These are phyloP conservation scores for Plagodis pulveraria DNA, from an alignment of 2,888 invertebrate species.

Conservation along the genomic window DNA sequence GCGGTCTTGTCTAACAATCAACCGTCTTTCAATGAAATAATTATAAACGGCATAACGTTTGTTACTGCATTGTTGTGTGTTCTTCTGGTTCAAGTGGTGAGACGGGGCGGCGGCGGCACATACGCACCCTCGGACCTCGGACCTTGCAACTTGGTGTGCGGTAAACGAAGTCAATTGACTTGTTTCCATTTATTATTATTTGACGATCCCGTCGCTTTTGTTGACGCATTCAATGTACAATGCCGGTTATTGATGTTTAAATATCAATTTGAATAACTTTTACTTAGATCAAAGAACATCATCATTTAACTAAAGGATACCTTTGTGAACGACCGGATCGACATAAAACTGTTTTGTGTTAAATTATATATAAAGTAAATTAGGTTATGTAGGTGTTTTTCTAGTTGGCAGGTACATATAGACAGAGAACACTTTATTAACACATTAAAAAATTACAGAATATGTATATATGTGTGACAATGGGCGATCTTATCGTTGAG, in stretches of 20 bases:
- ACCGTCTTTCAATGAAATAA: neutral
- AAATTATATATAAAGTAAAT: too few relatives aligned
- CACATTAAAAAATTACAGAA: too few relatives aligned
- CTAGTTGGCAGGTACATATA: too few relatives aligned
- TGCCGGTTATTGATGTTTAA: slow-evolving; percentile 25
- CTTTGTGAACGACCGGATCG: too few relatives aligned
- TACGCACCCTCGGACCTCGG: slow-evolving; percentile 55
- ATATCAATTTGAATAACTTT: slow-evolving; percentile 20
- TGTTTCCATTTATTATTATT: slow-evolving; percentile 72
- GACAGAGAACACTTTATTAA: too few relatives aligned
- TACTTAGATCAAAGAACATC: too few relatives aligned
- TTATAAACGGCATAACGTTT: neutral
- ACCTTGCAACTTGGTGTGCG: slow-evolving; percentile 47
- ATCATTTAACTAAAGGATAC: too few relatives aligned
- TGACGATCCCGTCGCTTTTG: slow-evolving; percentile 42
- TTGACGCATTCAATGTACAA: slow-evolving; percentile 25
- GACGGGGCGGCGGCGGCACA: slow-evolving; percentile 48
- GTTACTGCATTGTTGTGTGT: slow-evolving; percentile 7
- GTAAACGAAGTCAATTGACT: slow-evolving; percentile 72
- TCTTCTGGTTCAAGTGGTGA: slow-evolving; percentile 70
- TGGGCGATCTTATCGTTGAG: too few relatives aligned
- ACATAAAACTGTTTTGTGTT: too few relatives aligned
- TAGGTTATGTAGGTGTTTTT: too few relatives aligned
- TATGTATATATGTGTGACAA: too few relatives aligned
- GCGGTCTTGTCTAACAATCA: too few relatives aligned